phyloP scores from a whole-genome alignment of 2,888 invertebrate genomes.

The Orthosia gothica region DNA sequence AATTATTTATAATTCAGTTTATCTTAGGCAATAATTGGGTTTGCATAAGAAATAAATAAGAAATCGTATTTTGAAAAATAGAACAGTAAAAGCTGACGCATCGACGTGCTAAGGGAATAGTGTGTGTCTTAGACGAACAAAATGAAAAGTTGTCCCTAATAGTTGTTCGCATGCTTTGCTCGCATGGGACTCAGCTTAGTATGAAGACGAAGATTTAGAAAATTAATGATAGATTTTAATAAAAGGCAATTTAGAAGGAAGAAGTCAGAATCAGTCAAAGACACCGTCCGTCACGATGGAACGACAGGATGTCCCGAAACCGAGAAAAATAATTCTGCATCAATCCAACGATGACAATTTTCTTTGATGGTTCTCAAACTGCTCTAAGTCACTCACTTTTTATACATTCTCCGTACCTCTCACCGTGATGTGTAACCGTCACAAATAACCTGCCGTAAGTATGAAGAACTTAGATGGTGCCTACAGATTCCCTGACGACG shows the following conservation, averaged over 20 bases:
- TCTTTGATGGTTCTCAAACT: not conserved
- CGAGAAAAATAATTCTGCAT: not conserved
- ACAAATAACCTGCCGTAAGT: not conserved
- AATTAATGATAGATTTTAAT: not conserved
- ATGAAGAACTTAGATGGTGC: not conserved
- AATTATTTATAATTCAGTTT: not conserved
- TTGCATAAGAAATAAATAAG: not conserved
- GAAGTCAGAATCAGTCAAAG: not conserved
- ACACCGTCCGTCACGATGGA: not conserved
- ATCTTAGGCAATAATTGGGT: conserved; percentile 5
- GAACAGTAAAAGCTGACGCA: conserved; percentile 1
- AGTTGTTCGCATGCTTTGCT: not conserved
- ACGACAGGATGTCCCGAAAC: not conserved
- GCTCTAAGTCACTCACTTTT: not conserved
- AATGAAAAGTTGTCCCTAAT: not conserved
- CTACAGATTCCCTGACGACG: not conserved
- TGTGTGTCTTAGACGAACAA: conserved; percentile 13
- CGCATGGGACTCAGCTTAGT: not conserved
- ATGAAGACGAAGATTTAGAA: not conserved
- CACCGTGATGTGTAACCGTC: not conserved
- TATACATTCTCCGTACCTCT: too few relatives aligned
- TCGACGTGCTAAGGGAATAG: not conserved
- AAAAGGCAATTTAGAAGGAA: not conserved
- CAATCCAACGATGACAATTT: not conserved
- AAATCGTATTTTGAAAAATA: not conserved